phyloP scores from a whole-genome alignment of 2,113 vertebrate species.

The Chamaetylas fuelleborni region DNA sequence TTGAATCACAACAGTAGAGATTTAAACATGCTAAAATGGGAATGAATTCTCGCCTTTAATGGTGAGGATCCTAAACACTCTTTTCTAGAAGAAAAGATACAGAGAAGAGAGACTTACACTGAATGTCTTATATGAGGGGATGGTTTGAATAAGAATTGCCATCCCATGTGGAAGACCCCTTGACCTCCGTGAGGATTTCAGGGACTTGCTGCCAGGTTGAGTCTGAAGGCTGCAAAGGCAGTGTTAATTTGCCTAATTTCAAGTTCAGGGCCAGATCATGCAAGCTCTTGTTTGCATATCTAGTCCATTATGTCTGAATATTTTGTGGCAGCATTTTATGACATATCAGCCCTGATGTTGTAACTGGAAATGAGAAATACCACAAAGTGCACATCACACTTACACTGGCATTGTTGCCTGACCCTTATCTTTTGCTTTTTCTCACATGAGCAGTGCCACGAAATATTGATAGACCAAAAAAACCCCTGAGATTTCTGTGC shows the following conservation, averaged over 20 bases:
- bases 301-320: not conserved
- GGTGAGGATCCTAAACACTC: not conserved
- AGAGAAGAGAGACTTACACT: not conserved
- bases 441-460: rapidly evolving
- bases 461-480: not conserved
- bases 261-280: not conserved
- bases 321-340: not conserved
- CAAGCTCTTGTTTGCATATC: not conserved
- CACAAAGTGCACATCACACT: not conserved
- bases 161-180: not conserved
- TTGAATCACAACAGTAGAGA: not conserved
- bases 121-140: not conserved
- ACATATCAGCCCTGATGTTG: not conserved
- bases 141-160: constrained; percentile 23
- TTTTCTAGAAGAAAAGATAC: not conserved
- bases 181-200: not conserved
- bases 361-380: not conserved
- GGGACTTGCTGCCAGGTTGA: not conserved
- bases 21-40: not conserved
- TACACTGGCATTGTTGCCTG: not conserved
- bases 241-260: not conserved
- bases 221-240: not conserved
- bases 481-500: not conserved
- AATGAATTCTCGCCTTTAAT: not conserved
- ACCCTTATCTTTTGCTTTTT: not conserved